phyloP scores from a whole-genome alignment of 1,140 invertebrate genomes.

The Dendroctonus ponderosae region DNA sequence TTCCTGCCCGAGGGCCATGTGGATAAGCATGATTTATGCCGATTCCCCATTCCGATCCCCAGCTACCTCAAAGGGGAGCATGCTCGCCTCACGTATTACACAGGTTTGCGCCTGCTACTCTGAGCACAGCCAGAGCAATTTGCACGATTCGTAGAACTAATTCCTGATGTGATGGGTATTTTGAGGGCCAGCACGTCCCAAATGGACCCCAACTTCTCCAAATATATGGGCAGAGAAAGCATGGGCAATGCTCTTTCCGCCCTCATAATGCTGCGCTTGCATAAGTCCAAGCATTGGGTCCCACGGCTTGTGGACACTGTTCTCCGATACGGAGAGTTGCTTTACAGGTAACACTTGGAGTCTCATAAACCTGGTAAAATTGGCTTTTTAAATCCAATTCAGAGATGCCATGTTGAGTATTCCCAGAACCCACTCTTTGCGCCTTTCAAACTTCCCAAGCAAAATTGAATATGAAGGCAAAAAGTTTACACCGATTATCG shows the following conservation, averaged over 20 bases:
- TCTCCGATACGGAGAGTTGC: slow-evolving; percentile 40
- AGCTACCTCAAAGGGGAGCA: slow-evolving; percentile 20
- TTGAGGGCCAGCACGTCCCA: slow-evolving; percentile 42
- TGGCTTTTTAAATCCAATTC: background rate
- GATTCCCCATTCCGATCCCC: slow-evolving; percentile 28
- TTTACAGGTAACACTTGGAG: slow-evolving; percentile 22
- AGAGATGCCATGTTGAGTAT: slow-evolving; percentile 36
- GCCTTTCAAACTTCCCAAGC: slow-evolving; percentile 29
- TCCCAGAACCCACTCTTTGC: slow-evolving; percentile 27
- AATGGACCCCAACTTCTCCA: slow-evolving; percentile 41
- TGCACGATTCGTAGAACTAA: slow-evolving; percentile 24
- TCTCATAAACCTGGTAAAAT: background rate
- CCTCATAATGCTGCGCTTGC: slow-evolving; percentile 40
- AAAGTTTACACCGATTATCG: slow-evolving; percentile 29
- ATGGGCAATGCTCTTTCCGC: slow-evolving; percentile 43
- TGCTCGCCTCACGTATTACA: slow-evolving; percentile 29
- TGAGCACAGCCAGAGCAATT: too few relatives aligned
- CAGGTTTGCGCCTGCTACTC: slow-evolving; percentile 5
- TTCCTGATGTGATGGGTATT: slow-evolving; percentile 40
- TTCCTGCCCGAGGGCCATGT: slow-evolving; percentile 20
- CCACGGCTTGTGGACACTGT: slow-evolving; percentile 42
- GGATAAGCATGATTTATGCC: slow-evolving; percentile 29
- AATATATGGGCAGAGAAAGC: slow-evolving; percentile 41
- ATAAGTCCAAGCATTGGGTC: slow-evolving; percentile 43
- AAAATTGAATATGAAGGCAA: slow-evolving; percentile 31